Evolutionary conservation across 2,797 vertebrate genomes (phyloP), one percentile per base, ranked within the genome.

Genomic region (Typhlichthys eigenmanni): DNA sequence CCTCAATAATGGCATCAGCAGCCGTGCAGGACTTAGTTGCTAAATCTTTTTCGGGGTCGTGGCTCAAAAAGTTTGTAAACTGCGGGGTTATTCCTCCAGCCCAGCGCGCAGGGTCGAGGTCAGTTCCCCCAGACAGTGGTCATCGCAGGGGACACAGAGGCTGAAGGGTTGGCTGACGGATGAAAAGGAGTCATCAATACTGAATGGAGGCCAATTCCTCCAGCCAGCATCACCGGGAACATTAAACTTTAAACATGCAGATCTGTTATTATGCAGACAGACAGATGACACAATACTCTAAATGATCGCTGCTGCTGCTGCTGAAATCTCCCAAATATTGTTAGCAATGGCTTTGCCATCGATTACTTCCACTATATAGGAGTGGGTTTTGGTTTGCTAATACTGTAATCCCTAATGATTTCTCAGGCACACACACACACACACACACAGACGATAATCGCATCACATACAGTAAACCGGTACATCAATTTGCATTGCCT

Each of bases 161-260:
- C 75, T 48, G 12, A 64, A 64, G 59, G 72, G 75, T 66, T 71
- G 60, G 57, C 38, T 60, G 77, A 67, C 65, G 79, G 75, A 86
- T 87, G 80, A 88, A 87, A 89, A 85, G 16, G 62, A 81, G 68
- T 79, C 79, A 88, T 92, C 88, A 91, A 92, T 93, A 90, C 69
- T 91, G 82, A 79, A 88, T 87, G 78, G 62, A 64, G 78, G 78
- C 75, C 74, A 69, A 78, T 88, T 85, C 78, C 74, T 79, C 69
- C 74, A 64, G 70, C 78, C 77, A 73, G 76, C 81, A 68, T 67
- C 61, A 79, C 84, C 74, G 81, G 29, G 0, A 45, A 64, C 76
- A 89, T 92, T 90, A 91, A 91, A 89, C 62, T 88, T 91, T 88
- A 90, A 92, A 88, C 82, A 82, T 71, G 63, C 81, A 83, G 76